Evolutionary conservation across 2,888 invertebrate genomes (phyloP), one percentile per base, ranked within the genome.

Genomic region (Nemapogon koenigi): DNA sequence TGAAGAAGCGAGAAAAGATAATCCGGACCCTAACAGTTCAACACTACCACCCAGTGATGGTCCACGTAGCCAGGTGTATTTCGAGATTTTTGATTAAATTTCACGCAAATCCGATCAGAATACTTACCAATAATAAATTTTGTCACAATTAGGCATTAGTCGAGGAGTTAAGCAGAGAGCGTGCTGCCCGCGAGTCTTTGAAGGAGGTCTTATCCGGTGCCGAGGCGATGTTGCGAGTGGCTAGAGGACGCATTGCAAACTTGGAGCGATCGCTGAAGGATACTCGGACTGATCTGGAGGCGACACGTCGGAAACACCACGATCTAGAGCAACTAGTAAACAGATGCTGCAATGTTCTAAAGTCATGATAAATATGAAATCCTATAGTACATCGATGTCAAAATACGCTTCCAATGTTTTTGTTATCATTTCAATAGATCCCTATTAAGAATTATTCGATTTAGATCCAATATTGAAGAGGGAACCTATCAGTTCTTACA

Each of bases 251-350:
- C 40, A 69, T 75, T 41, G 46, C 61, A 2, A 59, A 60, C 0
- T 56, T 78, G 6, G 78, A 78, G 50, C 54, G 64, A 25, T 66
- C 70, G 49, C 53, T 72, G 1, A 76, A 71, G 46, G 68, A 72
- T 2, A 47, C 53, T n/a, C 57, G 58, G 30, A 45, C 52, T 1
- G 70, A 72, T 16, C 52, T 71, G 15, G 73, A 75, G 3, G 41
- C 50, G 2, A 42, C 62, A 17, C 58, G 55, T 33, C 63, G 61
- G 49, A 78, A 72, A 49, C 64, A 70, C 41, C 72, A 65, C 48
- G 78, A 76, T 43, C 57, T 70, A 46, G 75, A 76, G 50, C 67
- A 66, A 57, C 61, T 71, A 50, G 76, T 78, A 64, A 69, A 27
- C 16, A n/a, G n/a, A n/a, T n/a, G n/a, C n/a, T n/a, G n/a, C n/a